These are phyloP conservation scores for Abramis brama DNA, from an alignment of 2,113 vertebrate species.

Conservation along the genomic window DNA sequence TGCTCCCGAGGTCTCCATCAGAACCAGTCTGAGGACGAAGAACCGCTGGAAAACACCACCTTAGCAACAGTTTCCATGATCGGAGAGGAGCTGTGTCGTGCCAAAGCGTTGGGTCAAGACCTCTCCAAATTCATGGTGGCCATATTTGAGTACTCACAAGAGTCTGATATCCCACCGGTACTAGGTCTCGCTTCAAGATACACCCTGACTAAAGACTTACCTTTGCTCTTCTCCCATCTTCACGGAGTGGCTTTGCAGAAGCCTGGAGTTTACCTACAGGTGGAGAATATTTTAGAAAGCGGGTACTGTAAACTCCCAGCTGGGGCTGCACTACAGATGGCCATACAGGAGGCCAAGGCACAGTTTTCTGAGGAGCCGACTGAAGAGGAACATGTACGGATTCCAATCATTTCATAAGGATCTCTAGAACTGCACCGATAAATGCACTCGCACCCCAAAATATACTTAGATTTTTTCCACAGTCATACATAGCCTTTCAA, in stretches of 20 bases:
- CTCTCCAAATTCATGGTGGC: slow-evolving; percentile 78
- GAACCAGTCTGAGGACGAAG: slow-evolving; percentile 18
- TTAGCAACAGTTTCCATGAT: slow-evolving; percentile 65
- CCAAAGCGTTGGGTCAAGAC: slow-evolving; percentile 65
- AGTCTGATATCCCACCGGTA: slow-evolving; percentile 70
- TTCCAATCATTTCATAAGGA: not conserved
- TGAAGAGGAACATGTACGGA: not conserved
- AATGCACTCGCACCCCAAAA: not conserved
- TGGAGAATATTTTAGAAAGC: slow-evolving; percentile 72
- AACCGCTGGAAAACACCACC: slow-evolving; percentile 24
- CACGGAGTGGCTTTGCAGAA: slow-evolving; percentile 72
- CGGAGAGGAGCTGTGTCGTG: slow-evolving; percentile 69
- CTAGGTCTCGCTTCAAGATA: slow-evolving; percentile 73
- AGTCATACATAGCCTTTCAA: no score
- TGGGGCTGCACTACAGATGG: slow-evolving; percentile 68
- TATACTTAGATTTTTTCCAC: no score
- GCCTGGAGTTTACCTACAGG: slow-evolving; percentile 70
- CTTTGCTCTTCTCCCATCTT: slow-evolving; percentile 78
- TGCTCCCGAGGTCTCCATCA: slow-evolving; percentile 69
- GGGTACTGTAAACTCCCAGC: slow-evolving; percentile 65
- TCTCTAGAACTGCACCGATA: not conserved
- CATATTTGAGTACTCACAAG: slow-evolving; percentile 73
- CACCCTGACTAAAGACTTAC: slow-evolving; percentile 69
- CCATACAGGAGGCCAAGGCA: slow-evolving; percentile 66
- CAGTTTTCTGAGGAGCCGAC: slow-evolving; percentile 26